Evolutionary conservation across 2,888 invertebrate species (phyloP).

Genomic region (Abrostola triplasia): DNA sequence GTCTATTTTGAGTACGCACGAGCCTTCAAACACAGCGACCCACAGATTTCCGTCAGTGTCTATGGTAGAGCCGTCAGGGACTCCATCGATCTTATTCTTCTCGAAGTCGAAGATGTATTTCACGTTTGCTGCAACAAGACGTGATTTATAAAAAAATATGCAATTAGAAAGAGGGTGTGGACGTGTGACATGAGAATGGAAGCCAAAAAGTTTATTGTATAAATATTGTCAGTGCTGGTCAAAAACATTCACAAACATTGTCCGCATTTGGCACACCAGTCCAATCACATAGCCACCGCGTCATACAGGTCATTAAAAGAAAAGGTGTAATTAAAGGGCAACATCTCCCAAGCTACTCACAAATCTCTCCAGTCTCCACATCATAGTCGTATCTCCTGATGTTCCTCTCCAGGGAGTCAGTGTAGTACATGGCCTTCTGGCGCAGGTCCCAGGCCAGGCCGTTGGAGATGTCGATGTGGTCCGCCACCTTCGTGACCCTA

Average conservation of each 20-base stretch:
- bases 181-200: no score
- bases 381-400: slow-evolving; percentile 93
- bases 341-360: slow-evolving; percentile 76
- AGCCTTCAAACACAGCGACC: slow-evolving; percentile 91
- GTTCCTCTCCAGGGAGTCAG: slow-evolving; percentile 90
- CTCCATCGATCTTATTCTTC: slow-evolving; percentile 71
- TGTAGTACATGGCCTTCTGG: slow-evolving; percentile 91
- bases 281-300: no score
- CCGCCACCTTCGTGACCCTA: slow-evolving; percentile 61
- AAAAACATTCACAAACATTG: no score
- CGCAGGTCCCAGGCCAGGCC: slow-evolving; percentile 93
- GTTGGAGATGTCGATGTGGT: slow-evolving; percentile 90
- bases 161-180: no score
- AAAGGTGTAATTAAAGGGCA: background rate
- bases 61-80: slow-evolving; percentile 93
- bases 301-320: background rate
- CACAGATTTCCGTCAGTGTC: slow-evolving; percentile 93
- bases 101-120: slow-evolving; percentile 89
- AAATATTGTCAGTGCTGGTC: no score
- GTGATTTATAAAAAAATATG: background rate
- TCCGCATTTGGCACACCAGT: no score
- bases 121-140: slow-evolving; percentile 85
- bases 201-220: no score
- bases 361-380: slow-evolving; percentile 89
- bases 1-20: slow-evolving; percentile 87